Percentiles rank a stretch among this genome's conserved stretches.
phyloP scores from a whole-genome alignment of 2,113 vertebrate genomes.

The Brachyhypopomus gauderio region DNA sequence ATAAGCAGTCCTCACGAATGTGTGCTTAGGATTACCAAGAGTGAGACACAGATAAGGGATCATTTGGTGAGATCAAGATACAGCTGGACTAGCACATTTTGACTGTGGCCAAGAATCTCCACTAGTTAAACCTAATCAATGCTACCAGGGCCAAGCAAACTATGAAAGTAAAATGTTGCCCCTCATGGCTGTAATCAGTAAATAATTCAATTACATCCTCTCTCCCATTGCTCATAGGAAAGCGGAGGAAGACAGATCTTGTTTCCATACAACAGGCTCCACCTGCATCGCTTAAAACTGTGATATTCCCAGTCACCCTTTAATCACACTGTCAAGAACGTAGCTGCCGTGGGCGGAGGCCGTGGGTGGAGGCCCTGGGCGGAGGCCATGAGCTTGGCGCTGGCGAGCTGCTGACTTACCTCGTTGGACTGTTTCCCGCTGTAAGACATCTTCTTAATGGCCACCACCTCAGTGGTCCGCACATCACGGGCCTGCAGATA shows the following conservation, averaged over 20 bases:
- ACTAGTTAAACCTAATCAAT: no score
- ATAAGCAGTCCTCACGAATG: background rate
- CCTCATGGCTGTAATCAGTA: no score
- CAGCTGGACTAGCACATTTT: no score
- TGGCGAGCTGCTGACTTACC: slow-evolving; percentile 68
- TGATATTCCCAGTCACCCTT: no score
- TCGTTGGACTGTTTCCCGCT: slow-evolving; percentile 97
- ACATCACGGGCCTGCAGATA: slow-evolving; percentile 87
- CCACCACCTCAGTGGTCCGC: slow-evolving; percentile 98
- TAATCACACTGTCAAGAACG: background rate
- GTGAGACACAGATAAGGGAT: background rate
- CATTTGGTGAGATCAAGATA: background rate
- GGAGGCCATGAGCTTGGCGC: background rate
- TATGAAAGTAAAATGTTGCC: no score
- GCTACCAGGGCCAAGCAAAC: no score
- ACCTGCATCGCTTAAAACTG: no score
- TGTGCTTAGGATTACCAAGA: background rate
- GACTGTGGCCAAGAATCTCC: no score
- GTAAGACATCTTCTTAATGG: slow-evolving; percentile 99
- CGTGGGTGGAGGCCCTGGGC: background rate
- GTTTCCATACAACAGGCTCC: no score
- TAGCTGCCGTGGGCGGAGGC: background rate
- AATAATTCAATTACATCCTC: no score
- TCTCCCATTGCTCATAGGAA: no score
- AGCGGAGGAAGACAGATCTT: no score